These are phyloP conservation scores for Phataginus tetradactyla DNA, from an alignment of 2,797 vertebrate genomes.

Conservation along the genomic window DNA sequence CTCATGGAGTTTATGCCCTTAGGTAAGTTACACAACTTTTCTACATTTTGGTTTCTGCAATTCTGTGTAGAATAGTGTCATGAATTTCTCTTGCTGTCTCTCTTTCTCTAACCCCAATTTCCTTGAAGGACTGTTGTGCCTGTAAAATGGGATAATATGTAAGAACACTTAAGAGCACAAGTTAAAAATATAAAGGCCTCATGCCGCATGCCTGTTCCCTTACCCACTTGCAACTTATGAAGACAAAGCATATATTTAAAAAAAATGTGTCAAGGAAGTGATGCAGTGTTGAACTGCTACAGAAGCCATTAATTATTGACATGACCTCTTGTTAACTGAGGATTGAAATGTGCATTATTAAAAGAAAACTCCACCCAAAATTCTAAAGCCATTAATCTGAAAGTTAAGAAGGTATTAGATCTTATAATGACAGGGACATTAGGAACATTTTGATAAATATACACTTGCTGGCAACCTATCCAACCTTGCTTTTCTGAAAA, in stretches of 20 bases:
- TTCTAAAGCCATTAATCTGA: slow-evolving; percentile 69
- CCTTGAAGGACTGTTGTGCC: background rate
- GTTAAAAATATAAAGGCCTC: background rate
- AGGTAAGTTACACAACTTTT: background rate
- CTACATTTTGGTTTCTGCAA: background rate
- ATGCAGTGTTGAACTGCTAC: background rate
- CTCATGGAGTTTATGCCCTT: background rate
- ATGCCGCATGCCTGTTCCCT: background rate
- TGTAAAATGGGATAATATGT: background rate
- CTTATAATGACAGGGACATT: slow-evolving; percentile 41
- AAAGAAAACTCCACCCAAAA: slow-evolving; percentile 67
- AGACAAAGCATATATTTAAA: slow-evolving; percentile 60
- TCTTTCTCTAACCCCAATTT: background rate
- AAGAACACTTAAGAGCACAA: background rate
- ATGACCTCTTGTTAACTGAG: slow-evolving; percentile 65
- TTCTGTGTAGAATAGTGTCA: background rate
- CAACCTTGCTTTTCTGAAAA: slow-evolving; percentile 17
- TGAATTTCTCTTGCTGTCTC: background rate
- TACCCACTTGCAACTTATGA: background rate
- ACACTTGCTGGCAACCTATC: slow-evolving; percentile 12
- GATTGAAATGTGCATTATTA: slow-evolving; percentile 69
- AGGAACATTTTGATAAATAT: slow-evolving; percentile 67
- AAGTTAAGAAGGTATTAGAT: slow-evolving; percentile 67
- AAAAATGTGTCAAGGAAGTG: slow-evolving; percentile 60
- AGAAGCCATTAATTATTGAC: slow-evolving; percentile 60